Evolutionary conservation across 2,797 vertebrate genomes (phyloP).

Genomic region (Otus scops): DNA sequence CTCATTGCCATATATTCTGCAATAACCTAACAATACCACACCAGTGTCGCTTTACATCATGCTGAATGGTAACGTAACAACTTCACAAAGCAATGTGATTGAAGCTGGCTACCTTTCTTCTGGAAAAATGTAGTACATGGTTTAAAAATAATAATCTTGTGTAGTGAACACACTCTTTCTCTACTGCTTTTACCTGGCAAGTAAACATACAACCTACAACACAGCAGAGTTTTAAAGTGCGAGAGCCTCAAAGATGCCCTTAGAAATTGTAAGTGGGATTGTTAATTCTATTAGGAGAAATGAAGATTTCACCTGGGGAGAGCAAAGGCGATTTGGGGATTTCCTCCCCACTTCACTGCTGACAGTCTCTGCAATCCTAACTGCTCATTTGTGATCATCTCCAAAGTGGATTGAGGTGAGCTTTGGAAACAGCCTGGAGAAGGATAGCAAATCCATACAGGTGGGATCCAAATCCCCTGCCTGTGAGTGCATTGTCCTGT

Average conservation of each 20-base stretch:
- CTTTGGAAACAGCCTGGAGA: background rate
- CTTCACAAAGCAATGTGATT: background rate
- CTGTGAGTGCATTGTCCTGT: rapidly evolving
- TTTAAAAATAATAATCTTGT: background rate
- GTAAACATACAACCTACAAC: background rate
- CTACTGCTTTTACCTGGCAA: background rate
- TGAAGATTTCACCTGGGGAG: background rate
- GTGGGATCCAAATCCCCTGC: background rate
- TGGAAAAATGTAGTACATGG: background rate
- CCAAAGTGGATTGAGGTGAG: background rate
- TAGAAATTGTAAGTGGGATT: background rate
- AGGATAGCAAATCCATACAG: background rate
- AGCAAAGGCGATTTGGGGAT: background rate
- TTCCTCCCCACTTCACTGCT: background rate
- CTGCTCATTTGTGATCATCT: background rate
- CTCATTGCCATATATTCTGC: background rate
- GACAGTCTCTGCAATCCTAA: background rate
- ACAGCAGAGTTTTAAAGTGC: background rate
- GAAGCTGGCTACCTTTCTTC: background rate
- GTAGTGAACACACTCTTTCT: background rate
- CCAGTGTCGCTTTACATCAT: background rate
- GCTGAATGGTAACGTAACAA: background rate
- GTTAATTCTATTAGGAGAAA: background rate
- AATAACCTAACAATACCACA: background rate
- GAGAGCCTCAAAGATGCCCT: background rate